These are phyloP conservation scores for Mystacornis crossleyi DNA, from an alignment of 2,113 vertebrate species.

Conservation along the genomic window DNA sequence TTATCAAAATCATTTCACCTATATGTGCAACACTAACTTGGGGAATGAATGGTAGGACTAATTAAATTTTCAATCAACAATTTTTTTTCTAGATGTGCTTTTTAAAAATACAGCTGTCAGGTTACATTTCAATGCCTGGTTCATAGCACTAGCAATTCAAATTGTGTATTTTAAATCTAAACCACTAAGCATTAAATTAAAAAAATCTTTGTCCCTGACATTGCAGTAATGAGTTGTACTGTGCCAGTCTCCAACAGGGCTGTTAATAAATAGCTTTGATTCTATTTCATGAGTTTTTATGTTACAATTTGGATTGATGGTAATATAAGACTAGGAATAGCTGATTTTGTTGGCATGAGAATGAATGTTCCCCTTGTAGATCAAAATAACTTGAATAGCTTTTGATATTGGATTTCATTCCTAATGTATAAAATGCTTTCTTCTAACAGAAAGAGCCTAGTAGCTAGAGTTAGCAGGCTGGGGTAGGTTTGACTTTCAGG, in stretches of 20 bases:
- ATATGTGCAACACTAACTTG: neutral
- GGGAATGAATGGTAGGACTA: neutral
- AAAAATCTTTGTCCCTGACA: neutral
- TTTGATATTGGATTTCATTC: neutral
- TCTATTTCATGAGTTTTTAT: neutral
- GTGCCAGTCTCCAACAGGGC: neutral
- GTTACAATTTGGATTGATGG: neutral
- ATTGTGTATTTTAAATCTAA: neutral
- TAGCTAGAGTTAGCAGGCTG: neutral
- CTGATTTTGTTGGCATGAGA: conserved; percentile 4
- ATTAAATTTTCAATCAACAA: neutral
- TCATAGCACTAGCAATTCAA: neutral
- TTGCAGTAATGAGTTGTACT: neutral
- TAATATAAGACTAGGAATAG: neutral
- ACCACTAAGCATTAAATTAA: neutral
- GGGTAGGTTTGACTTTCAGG: neutral
- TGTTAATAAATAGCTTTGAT: conserved; percentile 23
- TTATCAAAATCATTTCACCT: neutral
- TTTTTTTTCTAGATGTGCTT: neutral
- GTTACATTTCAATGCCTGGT: neutral
- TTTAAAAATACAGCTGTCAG: neutral
- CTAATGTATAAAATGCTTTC: neutral
- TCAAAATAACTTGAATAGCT: conserved; percentile 5
- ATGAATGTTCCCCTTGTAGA: conserved; percentile 2
- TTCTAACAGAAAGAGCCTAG: neutral